Conservation (phyloP, 2,888 invertebrate species). For the Hipparchia semele region DNA sequence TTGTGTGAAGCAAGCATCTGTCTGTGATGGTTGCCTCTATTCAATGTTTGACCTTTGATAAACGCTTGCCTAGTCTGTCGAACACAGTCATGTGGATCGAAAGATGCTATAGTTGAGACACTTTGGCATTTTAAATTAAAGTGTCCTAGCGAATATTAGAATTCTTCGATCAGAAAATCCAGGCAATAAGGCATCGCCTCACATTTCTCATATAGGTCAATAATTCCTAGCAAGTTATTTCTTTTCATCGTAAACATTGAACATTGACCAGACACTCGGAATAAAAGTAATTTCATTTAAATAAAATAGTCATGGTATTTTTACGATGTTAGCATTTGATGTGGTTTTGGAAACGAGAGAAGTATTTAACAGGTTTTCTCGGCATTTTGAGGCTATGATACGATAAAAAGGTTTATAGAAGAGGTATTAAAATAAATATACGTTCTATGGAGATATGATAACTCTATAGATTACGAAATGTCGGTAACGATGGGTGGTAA, state of each 20-base stretch:
- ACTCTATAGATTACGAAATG: neutral
- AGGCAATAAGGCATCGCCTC: neutral
- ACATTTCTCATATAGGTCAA: neutral
- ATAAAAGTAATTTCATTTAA: neutral
- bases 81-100: slow-evolving; percentile 64
- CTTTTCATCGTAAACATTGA: neutral
- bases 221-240: neutral
- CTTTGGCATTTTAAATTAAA: slow-evolving; percentile 51
- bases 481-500: neutral
- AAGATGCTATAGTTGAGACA: slow-evolving; percentile 45
- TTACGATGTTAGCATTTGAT: slow-evolving; percentile 6
- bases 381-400: neutral
- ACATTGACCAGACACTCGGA: neutral
- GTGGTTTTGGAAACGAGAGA: slow-evolving; percentile 19
- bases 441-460: neutral
- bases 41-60: slow-evolving; percentile 69
- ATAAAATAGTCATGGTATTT: slow-evolving; percentile 22
- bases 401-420: neutral
- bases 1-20: slow-evolving; percentile 69
- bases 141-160: slow-evolving; percentile 19
- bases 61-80: slow-evolving; percentile 43
- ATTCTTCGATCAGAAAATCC: slow-evolving; percentile 8
- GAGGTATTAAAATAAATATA: neutral
- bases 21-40: slow-evolving; percentile 54
- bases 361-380: slow-evolving; percentile 15